Base-by-base conservation (phyloP, 1,140 invertebrate genomes). In the Lepidurus apus region DNA sequence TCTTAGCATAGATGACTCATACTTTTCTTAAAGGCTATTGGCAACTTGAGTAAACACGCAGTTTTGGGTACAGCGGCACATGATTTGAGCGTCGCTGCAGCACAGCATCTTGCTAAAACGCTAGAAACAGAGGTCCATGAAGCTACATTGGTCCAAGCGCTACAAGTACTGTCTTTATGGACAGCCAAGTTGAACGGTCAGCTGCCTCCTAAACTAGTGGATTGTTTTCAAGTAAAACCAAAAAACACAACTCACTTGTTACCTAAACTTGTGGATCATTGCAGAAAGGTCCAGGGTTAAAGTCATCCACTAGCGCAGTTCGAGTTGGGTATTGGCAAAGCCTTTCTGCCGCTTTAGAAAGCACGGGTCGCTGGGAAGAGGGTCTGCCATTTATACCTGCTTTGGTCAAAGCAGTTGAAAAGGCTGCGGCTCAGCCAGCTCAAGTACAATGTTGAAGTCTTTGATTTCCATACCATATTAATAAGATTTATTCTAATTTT, bases 121-220 rank as follows among this genome's bases (percentile, higher is more conserved):
- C 86, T 98, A 26, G 93, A 96, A 83, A 89, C 89, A 44, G 96
- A 98, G 88, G 93, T 94, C 75, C 95, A 98, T 85, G 96, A 98
- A 86, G 95, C 94, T 82, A 96, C 94, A 2, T 85, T 97, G 42
- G 90, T 93, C 80, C 90, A 91, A 81, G 90, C 92, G 6, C 86
- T 97, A 8, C 90, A 93, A 81, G 92, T 92, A 89, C 89, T 97
- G 84, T 87, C 90, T 10, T 82, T 91, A 9, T 97, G 96, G 96
- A 90, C 91, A 75, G 82, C 85, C 7, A 91, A 91, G 82, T 91
- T 93, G 53, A 65, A 7, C 13, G 53, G 53, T 21, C 13, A 13
- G 17, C 80, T 94, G 43, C 92, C 93, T 1, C 89, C 90, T 75
- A 88, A 89, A 79, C 85, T 96, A 11, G 85, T 93, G 1, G 89